phyloP scores from a whole-genome alignment of 2,113 vertebrate genomes.

The Clarias batrachus region DNA sequence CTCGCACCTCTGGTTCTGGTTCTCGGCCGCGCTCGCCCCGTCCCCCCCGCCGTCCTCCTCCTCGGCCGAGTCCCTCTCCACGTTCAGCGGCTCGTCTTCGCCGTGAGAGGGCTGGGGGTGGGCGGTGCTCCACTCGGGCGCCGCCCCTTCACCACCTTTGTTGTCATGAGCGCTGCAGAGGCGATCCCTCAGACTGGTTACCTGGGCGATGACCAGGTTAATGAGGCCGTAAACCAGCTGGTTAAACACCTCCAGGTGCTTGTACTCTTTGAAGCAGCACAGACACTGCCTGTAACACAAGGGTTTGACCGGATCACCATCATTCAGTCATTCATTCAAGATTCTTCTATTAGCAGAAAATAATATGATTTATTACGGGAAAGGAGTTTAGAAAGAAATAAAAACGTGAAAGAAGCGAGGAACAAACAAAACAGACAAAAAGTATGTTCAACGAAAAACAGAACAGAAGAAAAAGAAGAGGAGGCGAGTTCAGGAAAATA shows the following conservation, averaged over 20 bases:
- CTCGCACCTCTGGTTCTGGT: constrained; percentile 58
- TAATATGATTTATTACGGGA: neutral
- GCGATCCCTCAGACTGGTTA: constrained; percentile 74
- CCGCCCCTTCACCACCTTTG: constrained; percentile 68
- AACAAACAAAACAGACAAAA: neutral
- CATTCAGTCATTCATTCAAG: neutral
- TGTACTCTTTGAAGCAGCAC: constrained; percentile 99
- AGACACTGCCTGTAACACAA: constrained; percentile 86
- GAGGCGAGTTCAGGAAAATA: no score
- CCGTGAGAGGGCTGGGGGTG: constrained; percentile 71
- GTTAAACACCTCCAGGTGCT: constrained; percentile 98
- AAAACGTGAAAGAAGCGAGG: no score
- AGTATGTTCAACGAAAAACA: neutral
- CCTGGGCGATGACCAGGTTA: constrained; percentile 95
- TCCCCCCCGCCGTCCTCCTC: constrained; percentile 76
- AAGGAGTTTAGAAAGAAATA: neutral
- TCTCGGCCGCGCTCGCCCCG: neutral
- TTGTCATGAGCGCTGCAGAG: constrained; percentile 77
- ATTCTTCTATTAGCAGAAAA: neutral
- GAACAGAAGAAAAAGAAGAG: neutral
- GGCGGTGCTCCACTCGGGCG: constrained; percentile 78
- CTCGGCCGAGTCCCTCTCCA: constrained; percentile 86
- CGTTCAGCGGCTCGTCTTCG: constrained; percentile 85
- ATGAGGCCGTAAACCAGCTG: constrained; percentile 98
- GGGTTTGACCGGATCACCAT: neutral